A percentile compares a stretch with the other conserved stretches of the same genome.
Evolutionary conservation across 2,113 vertebrate species (phyloP).

Genomic region (Alosa alosa): DNA sequence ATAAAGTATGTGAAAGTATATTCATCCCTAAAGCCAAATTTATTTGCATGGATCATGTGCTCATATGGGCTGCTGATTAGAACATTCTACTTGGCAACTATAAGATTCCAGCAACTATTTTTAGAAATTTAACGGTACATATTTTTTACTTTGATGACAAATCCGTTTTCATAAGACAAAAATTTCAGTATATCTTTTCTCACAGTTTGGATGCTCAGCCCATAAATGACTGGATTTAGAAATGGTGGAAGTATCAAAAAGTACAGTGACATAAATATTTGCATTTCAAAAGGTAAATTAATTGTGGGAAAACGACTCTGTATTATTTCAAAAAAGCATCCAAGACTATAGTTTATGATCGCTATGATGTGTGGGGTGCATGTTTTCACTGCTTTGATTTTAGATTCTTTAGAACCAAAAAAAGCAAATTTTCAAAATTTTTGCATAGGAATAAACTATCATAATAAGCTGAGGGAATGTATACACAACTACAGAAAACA

Average conservation of each 20-base stretch:
- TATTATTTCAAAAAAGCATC: constrained; percentile 58
- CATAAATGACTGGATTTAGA: constrained; percentile 59
- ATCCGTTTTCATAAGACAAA: not conserved
- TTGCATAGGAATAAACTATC: constrained; percentile 56
- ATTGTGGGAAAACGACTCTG: constrained; percentile 47
- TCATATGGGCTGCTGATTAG: too few relatives aligned
- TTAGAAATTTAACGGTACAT: too few relatives aligned
- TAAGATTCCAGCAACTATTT: too few relatives aligned
- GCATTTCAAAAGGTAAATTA: constrained; percentile 41
- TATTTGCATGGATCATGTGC: too few relatives aligned
- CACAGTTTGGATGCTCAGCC: constrained; percentile 46
- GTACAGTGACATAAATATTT: constrained; percentile 59
- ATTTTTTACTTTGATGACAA: too few relatives aligned
- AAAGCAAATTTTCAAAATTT: constrained; percentile 56
- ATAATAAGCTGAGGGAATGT: constrained; percentile 49
- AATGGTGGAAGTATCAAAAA: constrained; percentile 60
- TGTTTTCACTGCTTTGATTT: constrained; percentile 55
- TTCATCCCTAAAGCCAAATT: too few relatives aligned
- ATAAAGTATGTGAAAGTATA: too few relatives aligned
- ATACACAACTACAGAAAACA: constrained; percentile 34
- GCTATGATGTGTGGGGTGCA: constrained; percentile 59
- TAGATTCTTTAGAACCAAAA: constrained; percentile 44
- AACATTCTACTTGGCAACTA: too few relatives aligned
- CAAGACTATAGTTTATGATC: constrained; percentile 50
- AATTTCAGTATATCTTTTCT: constrained; percentile 24